These are phyloP conservation scores for Ophioninae sp. DNA, from an alignment of 2,888 invertebrate species.

Conservation along the genomic window DNA sequence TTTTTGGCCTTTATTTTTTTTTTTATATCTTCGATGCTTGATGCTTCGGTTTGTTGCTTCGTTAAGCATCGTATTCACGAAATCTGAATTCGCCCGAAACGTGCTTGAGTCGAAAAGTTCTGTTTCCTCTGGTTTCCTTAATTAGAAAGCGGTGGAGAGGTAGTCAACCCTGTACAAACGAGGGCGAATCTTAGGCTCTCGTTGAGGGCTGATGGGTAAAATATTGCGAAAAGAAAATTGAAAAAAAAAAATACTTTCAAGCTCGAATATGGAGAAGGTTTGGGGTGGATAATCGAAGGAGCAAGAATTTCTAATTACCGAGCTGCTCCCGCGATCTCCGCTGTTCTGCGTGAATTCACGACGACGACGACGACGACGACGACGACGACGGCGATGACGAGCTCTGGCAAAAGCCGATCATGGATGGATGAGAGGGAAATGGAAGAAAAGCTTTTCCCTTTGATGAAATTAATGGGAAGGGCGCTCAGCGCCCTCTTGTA, in stretches of 20 bases:
- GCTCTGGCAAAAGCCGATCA: background rate
- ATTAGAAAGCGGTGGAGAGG: conserved; percentile 26
- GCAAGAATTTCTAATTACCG: conserved; percentile 60
- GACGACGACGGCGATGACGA: conserved; percentile 17
- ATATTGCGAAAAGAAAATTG: conserved; percentile 2
- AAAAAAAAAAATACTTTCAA: conserved; percentile 22
- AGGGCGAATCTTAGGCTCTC: background rate
- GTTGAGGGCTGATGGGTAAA: conserved; percentile 6
- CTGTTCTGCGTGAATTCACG: conserved; percentile 35
- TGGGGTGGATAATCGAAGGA: conserved; percentile 49
- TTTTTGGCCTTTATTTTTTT: background rate
- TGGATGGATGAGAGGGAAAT: background rate
- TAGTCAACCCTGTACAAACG: background rate
- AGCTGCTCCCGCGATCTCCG: conserved; percentile 23
- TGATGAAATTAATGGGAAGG: conserved; percentile 7
- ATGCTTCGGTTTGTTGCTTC: background rate
- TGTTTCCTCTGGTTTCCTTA: conserved; percentile 24
- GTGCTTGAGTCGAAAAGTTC: background rate
- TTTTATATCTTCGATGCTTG: background rate
- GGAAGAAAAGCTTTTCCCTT: background rate
- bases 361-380: background rate
- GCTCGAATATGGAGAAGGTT: background rate
- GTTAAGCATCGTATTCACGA: conserved; percentile 1
- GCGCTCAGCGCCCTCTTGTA: background rate
- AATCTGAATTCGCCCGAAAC: background rate